Conservation (phyloP, 2,888 invertebrate species). For the Herminia tarsipennalis region DNA sequence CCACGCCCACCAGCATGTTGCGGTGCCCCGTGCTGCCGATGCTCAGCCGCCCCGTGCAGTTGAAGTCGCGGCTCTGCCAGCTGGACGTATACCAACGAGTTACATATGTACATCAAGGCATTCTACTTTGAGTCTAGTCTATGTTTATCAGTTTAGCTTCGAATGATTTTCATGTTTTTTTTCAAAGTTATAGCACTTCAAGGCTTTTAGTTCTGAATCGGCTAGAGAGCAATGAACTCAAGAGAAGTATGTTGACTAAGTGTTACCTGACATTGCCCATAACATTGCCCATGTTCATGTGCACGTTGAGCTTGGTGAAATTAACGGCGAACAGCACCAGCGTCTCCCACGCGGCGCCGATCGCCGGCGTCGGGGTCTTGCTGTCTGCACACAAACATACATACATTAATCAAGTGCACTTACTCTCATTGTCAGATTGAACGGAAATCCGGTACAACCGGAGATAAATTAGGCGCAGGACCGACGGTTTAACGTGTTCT, state of each 20-base stretch:
- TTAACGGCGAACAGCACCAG: slow-evolving; percentile 98
- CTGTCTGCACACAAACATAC: slow-evolving; percentile 26
- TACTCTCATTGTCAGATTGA: no score
- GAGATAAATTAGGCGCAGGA: no score
- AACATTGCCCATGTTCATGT: slow-evolving; percentile 99
- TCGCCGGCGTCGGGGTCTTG: slow-evolving; percentile 28
- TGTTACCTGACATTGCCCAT: slow-evolving; percentile 98
- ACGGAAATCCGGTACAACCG: no score
- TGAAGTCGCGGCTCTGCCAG: slow-evolving; percentile 97
- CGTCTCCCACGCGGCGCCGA: slow-evolving; percentile 95
- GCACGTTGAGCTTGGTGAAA: slow-evolving; percentile 97
- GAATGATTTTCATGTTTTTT: no score
- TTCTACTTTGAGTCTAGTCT: no score
- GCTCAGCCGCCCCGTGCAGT: slow-evolving; percentile 95
- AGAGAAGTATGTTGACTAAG: neutral
- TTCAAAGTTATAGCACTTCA: no score
- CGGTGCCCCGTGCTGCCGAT: slow-evolving; percentile 98
- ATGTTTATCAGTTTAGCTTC: no score
- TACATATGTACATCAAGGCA: no score
- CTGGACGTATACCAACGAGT: slow-evolving; percentile 69
- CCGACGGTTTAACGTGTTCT: no score
- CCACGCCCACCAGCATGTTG: slow-evolving; percentile 95
- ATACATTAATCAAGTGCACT: neutral
- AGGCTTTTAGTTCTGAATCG: no score
- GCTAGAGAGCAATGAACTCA: no score